phyloP scores from a whole-genome alignment of 2,888 invertebrate species.

The Drosophila atripex region DNA sequence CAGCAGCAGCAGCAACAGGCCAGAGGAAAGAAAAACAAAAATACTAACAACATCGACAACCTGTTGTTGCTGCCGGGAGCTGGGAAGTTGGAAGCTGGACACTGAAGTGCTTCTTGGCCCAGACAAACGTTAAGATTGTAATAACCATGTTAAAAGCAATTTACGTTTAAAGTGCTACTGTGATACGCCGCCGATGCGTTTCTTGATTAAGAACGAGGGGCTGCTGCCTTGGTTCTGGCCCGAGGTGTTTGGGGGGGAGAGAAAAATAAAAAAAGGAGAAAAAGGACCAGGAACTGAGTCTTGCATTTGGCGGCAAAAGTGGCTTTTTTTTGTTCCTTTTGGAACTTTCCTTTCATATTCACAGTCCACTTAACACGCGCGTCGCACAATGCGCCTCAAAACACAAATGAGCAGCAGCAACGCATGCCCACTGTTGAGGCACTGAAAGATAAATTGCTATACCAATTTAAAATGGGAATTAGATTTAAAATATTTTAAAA shows the following conservation, averaged over 20 bases:
- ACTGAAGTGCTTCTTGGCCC: conserved; percentile 72
- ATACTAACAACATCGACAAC: conserved; percentile 49
- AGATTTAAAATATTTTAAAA: too few relatives aligned
- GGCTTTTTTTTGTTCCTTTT: conserved; percentile 37
- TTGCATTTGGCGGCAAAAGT: conserved; percentile 75
- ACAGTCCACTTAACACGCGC: conserved; percentile 81
- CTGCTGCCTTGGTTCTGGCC: neutral
- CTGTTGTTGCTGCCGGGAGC: conserved; percentile 58
- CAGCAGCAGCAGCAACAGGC: conserved; percentile 9
- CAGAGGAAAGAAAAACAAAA: conserved; percentile 24
- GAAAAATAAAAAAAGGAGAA: conserved; percentile 1
- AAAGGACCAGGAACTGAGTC: conserved; percentile 32
- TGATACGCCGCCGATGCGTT: conserved; percentile 82
- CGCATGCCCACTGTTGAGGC: conserved; percentile 27
- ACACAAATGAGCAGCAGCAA: conserved; percentile 73
- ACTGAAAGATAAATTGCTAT: neutral
- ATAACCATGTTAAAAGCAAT: conserved; percentile 83
- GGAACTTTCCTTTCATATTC: conserved; percentile 81
- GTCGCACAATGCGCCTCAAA: conserved; percentile 80
- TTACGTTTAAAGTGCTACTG: conserved; percentile 83
- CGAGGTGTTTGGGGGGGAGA: conserved; percentile 8
- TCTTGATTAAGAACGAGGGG: conserved; percentile 76
- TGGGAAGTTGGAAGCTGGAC: conserved; percentile 1
- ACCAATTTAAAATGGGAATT: neutral
- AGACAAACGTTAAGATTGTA: conserved; percentile 80